A percentile compares a stretch with the other conserved stretches of the same genome.
Evolutionary conservation across 2,113 vertebrate species (phyloP).

Genomic region (Otolemur garnettii): DNA sequence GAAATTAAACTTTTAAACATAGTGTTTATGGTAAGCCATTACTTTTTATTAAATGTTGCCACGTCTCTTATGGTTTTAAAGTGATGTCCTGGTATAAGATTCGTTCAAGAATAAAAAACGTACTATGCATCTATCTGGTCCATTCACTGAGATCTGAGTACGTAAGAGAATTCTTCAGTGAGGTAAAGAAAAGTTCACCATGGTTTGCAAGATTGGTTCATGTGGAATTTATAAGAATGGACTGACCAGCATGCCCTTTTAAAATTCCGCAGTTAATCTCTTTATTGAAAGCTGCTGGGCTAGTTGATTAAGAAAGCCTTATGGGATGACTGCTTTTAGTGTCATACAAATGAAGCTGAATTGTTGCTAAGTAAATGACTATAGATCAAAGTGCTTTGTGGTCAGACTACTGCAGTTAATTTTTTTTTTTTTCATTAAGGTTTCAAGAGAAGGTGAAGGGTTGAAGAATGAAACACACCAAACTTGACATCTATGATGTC

Average conservation of each 20-base stretch:
- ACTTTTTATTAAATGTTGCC: background rate
- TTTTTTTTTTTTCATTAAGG: conserved; percentile 80
- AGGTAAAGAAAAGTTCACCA: conserved; percentile 76
- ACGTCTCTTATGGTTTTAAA: background rate
- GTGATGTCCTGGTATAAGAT: background rate
- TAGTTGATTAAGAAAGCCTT: conserved; percentile 81
- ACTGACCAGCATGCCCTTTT: conserved; percentile 74
- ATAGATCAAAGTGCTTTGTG: conserved; percentile 80
- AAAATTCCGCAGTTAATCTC: conserved; percentile 75
- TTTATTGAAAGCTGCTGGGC: conserved; percentile 78
- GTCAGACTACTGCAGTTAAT: conserved; percentile 78
- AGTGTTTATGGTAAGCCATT: background rate
- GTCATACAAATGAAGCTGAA: conserved; percentile 77
- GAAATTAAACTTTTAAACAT: background rate
- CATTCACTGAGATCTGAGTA: conserved; percentile 65
- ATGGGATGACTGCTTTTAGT: conserved; percentile 78
- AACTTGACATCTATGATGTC: conserved; percentile 65
- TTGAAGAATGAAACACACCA: conserved; percentile 64
- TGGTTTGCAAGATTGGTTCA: conserved; percentile 65
- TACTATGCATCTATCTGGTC: conserved; percentile 16
- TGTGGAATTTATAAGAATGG: conserved; percentile 73
- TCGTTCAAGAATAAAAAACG: conserved; percentile 35
- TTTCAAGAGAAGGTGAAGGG: conserved; percentile 77
- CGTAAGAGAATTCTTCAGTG: conserved; percentile 59
- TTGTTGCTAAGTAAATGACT: conserved; percentile 75